Evolutionary conservation across 2,113 vertebrate genomes (phyloP).

Genomic region (Salvator merianae): DNA sequence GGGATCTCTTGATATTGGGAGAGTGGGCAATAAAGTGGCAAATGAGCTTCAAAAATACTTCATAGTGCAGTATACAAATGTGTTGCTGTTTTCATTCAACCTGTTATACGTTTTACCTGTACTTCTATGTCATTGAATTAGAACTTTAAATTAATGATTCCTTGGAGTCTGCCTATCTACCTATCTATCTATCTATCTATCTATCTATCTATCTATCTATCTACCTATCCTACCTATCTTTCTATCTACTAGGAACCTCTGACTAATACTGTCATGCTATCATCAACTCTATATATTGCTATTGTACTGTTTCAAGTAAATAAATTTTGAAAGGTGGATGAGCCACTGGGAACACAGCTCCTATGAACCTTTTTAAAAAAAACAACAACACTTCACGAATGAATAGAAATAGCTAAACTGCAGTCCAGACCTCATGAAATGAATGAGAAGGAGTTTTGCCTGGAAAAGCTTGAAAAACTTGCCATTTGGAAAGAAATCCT

Average conservation of each 20-base stretch:
- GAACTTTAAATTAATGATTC: no score
- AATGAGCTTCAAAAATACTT: no score
- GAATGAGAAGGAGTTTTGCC: slow-evolving; percentile 22
- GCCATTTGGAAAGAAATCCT: slow-evolving; percentile 33
- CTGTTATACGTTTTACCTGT: no score
- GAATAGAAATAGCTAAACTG: slow-evolving; percentile 8
- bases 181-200: no score
- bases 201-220: no score
- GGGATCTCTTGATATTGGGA: no score
- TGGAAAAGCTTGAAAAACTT: slow-evolving; percentile 44
- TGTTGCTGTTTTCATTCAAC: no score
- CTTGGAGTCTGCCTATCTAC: no score
- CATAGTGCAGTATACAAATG: no score
- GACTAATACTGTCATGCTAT: not conserved
- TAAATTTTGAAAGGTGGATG: not conserved
- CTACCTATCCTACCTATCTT: no score
- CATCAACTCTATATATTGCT: not conserved
- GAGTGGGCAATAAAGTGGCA: no score
- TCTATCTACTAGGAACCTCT: not conserved
- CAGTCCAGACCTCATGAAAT: slow-evolving; percentile 28
- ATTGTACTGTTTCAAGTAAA: not conserved
- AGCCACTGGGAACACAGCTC: not conserved
- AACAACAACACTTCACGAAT: not conserved
- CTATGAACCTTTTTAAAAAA: slow-evolving; percentile 17
- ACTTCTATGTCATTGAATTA: no score